These are phyloP conservation scores for Rhagonycha lutea DNA, from an alignment of 2,888 invertebrate species.

Conservation along the genomic window DNA sequence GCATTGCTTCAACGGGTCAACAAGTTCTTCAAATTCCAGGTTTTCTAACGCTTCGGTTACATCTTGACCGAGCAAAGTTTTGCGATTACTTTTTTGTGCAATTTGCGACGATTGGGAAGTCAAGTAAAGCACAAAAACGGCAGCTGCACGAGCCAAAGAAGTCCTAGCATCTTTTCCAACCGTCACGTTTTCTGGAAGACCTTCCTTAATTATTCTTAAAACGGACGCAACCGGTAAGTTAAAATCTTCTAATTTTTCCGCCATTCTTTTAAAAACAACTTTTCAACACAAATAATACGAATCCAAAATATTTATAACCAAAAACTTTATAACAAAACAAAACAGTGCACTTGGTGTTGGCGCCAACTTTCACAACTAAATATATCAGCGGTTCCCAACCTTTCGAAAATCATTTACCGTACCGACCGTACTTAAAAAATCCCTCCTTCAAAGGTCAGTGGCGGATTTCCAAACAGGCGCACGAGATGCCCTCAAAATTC, in stretches of 20 bases:
- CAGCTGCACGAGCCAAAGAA: conserved; percentile 90
- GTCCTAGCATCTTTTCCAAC: conserved; percentile 92
- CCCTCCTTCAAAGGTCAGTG: no score
- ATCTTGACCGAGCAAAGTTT: conserved; percentile 86
- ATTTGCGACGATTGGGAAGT: conserved; percentile 87
- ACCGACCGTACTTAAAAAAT: no score
- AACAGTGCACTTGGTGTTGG: no score
- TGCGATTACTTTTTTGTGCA: conserved; percentile 82
- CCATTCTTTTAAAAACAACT: conserved; percentile 74
- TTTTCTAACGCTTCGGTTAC: conserved; percentile 88
- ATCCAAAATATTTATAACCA: no score
- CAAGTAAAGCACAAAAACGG: conserved; percentile 92
- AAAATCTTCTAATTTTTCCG: conserved; percentile 91
- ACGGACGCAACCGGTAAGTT: conserved; percentile 91
- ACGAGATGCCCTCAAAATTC: no score
- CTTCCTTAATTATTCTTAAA: conserved; percentile 87
- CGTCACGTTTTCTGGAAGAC: conserved; percentile 71
- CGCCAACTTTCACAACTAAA: no score
- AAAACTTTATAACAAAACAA: no score
- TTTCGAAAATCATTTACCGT: no score
- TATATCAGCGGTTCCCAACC: no score
- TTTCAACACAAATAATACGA: not conserved
- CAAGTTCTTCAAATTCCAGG: conserved; percentile 89
- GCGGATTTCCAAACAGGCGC: no score
- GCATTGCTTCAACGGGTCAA: conserved; percentile 76